Conservation (phyloP, 1,140 invertebrate genomes). For the Diabrotica undecimpunctata region DNA sequence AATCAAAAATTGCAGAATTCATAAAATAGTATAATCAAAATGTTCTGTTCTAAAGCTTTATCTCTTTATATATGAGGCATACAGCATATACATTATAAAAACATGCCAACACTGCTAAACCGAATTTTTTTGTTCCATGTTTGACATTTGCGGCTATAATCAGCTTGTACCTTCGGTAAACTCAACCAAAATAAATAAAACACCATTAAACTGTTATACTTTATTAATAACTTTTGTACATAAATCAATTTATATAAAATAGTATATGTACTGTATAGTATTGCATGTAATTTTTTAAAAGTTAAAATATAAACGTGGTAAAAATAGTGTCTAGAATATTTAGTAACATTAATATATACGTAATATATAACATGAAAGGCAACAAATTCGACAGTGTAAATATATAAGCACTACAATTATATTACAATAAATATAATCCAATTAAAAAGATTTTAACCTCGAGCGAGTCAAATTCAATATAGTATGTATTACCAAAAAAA, state of each 20-base stretch:
- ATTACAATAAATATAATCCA: constrained; percentile 21
- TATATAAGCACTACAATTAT: constrained; percentile 9
- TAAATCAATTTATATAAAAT: constrained; percentile 23
- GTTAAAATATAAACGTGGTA: constrained; percentile 27
- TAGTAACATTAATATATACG: constrained; percentile 27
- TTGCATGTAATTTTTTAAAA: constrained; percentile 16
- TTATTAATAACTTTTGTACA: constrained; percentile 4
- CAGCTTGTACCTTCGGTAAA: too few relatives aligned
- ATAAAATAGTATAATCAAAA: too few relatives aligned
- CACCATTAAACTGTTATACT: constrained; percentile 16
- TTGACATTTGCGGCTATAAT: too few relatives aligned
- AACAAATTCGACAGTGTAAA: neutral
- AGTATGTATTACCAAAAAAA: constrained; percentile 13
- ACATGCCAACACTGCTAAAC: too few relatives aligned
- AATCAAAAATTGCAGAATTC: too few relatives aligned
- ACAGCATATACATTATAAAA: too few relatives aligned
- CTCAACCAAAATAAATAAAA: too few relatives aligned
- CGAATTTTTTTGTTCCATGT: too few relatives aligned
- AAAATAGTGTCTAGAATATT: constrained; percentile 30
- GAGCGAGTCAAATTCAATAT: constrained; percentile 7
- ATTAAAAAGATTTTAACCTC: constrained; percentile 12
- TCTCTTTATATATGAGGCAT: too few relatives aligned
- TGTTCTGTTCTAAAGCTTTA: too few relatives aligned
- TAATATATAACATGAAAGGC: constrained; percentile 16
- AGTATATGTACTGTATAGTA: constrained; percentile 10